Evolutionary conservation across 2,888 invertebrate species (phyloP), one percentile per base, ranked within the genome.

Genomic region (Spisula subtruncata): DNA sequence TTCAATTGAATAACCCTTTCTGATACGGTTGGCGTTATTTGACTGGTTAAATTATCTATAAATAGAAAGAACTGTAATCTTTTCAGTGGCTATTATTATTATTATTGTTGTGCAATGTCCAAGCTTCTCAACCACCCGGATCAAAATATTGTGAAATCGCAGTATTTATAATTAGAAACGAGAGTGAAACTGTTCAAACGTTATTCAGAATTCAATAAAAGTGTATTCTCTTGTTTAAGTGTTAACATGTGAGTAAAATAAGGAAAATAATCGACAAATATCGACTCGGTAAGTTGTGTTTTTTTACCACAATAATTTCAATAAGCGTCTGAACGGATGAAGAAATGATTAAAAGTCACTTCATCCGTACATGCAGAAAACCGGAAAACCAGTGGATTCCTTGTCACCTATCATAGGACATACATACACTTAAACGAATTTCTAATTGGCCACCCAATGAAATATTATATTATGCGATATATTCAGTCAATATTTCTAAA

Each of bases 101-200:
- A 18, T 18, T 16, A 83, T 16, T 87, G 87, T 87, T 87, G 87
- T 87, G 87, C 82, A 87, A 86, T 82, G 4, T 18, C 35, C 66
- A 83, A 87, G 87, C 87, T 51, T 54, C 87, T 54, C 16, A n/a
- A 0, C 10, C 18, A 75, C 32, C 75, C 75, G 32, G 75, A 75
- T 35, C 75, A 75, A 66, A n/a, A n/a, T 25, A 32, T 75, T 75
- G 75, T 75, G 75, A 14, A 75, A 75, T 75, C 32, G 29, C 32
- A 75, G 14, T 66, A 25, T 66, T 66, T 66, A 66, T 25, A 66
- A 8, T 66, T 25, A 25, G 60, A 10, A 25, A 66, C 10, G 25
- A 25, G 25, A 25, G 25, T 10, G 10, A n/a, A 66, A 10, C 2
- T 12, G 10, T 4, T n/a, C 60, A 66, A 25, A 66, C 25, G n/a